Conservation (phyloP, 1,140 invertebrate species). For the Drosophila tropicalis region DNA sequence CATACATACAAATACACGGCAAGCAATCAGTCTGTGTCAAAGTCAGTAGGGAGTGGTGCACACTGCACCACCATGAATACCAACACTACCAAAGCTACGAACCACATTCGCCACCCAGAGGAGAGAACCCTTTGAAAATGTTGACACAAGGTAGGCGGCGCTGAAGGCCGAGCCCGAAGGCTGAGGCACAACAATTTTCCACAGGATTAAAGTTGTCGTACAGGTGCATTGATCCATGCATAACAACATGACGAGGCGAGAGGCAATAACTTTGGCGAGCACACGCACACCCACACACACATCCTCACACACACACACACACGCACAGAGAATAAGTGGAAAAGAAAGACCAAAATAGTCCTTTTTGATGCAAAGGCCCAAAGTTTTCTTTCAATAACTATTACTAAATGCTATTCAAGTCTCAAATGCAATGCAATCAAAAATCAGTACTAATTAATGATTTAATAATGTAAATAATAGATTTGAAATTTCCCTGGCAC, state of each 20-base stretch:
- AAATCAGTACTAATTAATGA: too few relatives aligned
- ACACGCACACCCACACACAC: background rate
- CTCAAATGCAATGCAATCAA: too few relatives aligned
- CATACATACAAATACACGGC: background rate
- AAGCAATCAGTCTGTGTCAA: conserved; percentile 62
- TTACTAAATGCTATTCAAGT: too few relatives aligned
- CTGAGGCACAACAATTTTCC: conserved; percentile 5
- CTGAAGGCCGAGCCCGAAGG: conserved; percentile 6
- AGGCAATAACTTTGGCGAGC: conserved; percentile 29
- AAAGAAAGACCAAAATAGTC: background rate
- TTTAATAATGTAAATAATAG: too few relatives aligned
- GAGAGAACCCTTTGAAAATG: conserved; percentile 50
- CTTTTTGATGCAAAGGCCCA: background rate
- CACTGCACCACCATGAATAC: conserved; percentile 1
- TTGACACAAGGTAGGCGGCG: conserved; percentile 50
- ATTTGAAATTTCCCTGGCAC: too few relatives aligned
- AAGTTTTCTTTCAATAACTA: background rate
- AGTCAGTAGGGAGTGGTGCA: conserved; percentile 36
- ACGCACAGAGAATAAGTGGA: background rate
- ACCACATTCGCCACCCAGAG: background rate
- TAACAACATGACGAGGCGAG: conserved; percentile 21
- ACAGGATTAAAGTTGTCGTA: conserved; percentile 59
- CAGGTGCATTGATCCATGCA: conserved; percentile 50
- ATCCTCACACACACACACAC: background rate
- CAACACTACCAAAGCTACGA: background rate